Percentiles rank a stretch among this genome's conserved stretches.
phyloP scores from a whole-genome alignment of 2,888 invertebrate species.

The Pollenia angustigena region DNA sequence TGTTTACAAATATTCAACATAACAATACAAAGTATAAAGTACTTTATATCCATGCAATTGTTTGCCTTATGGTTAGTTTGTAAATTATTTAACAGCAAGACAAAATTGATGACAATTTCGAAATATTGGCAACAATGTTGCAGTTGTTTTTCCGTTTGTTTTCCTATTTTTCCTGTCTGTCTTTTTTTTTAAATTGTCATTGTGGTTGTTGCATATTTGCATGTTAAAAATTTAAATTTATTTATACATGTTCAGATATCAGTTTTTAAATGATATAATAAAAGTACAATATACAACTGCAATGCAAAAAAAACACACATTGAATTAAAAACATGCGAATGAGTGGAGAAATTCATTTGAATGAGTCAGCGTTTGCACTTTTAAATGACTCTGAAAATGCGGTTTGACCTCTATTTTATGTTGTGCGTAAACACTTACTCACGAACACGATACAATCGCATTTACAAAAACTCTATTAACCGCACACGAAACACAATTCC shows the following conservation, averaged over 20 bases:
- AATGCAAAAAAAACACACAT: neutral
- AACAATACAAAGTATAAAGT: neutral
- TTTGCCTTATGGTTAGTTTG: neutral
- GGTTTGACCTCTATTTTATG: neutral
- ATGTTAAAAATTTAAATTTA: constrained; percentile 17
- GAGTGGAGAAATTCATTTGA: constrained; percentile 13
- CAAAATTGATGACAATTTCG: constrained; percentile 20
- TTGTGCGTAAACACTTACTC: constrained; percentile 18
- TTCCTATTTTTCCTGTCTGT: neutral
- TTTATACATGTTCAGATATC: constrained; percentile 3
- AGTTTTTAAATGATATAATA: neutral
- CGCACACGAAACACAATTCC: neutral
- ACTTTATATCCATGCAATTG: neutral
- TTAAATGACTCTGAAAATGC: constrained; percentile 26
- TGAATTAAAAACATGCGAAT: constrained; percentile 9
- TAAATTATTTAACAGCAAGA: neutral
- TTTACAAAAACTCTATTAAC: constrained; percentile 1
- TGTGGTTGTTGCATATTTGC: constrained; percentile 31
- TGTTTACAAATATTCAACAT: constrained; percentile 33
- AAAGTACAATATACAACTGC: neutral
- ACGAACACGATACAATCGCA: neutral
- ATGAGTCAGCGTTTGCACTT: constrained; percentile 35
- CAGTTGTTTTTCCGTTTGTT: neutral
- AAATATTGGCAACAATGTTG: constrained; percentile 31
- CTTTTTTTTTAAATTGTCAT: constrained; percentile 2